Evolutionary conservation across 2,888 invertebrate species (phyloP).

Genomic region (Teinopalpus imperialis): DNA sequence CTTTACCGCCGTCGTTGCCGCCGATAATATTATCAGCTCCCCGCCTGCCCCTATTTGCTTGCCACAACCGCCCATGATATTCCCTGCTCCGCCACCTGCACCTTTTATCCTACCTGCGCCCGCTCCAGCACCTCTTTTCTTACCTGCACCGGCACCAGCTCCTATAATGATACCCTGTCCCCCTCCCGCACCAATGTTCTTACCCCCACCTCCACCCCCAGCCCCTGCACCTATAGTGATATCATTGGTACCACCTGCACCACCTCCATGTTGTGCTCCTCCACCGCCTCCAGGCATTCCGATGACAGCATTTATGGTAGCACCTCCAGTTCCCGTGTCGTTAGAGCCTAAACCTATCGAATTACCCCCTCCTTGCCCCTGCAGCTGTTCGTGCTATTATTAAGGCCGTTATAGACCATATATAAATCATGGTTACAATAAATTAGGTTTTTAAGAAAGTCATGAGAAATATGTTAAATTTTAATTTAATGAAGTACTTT

Average conservation of each 20-base stretch:
- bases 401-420: too few species aligned
- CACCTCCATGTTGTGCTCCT: conserved; percentile 44
- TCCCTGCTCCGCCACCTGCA: conserved; percentile 33
- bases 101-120: conserved; percentile 33
- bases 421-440: too few species aligned
- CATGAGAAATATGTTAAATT: neutral
- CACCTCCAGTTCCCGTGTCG: conserved; percentile 60
- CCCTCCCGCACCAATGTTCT: conserved; percentile 31
- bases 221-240: conserved; percentile 48
- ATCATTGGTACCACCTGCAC: conserved; percentile 49
- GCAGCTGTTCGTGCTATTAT: conserved; percentile 18
- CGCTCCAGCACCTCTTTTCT: conserved; percentile 28
- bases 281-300: conserved; percentile 51
- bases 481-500: neutral
- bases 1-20: conserved; percentile 38
- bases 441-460: too few species aligned
- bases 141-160: conserved; percentile 21
- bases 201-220: conserved; percentile 35
- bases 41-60: conserved; percentile 34
- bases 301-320: conserved; percentile 65
- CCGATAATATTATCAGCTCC: conserved; percentile 35
- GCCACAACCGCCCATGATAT: conserved; percentile 22
- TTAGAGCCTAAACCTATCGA: conserved; percentile 61
- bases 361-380: conserved; percentile 38
- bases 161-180: conserved; percentile 34